A percentile compares a stretch with the other conserved stretches of the same genome.
Evolutionary conservation across 2,113 vertebrate species (phyloP).

Genomic region (Lipophrys pholis): DNA sequence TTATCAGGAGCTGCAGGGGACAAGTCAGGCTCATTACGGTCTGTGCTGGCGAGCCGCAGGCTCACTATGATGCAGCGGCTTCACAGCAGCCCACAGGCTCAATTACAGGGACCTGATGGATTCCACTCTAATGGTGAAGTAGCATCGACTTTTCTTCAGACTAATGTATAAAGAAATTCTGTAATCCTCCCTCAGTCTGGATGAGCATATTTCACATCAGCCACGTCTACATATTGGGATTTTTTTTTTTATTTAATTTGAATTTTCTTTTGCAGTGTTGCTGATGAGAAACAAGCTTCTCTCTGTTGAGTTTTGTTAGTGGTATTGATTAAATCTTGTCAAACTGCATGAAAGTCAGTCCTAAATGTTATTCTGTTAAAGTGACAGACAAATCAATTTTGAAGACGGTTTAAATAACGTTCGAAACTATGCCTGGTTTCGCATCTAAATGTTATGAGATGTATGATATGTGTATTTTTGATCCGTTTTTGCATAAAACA

Average conservation of each 20-base stretch:
- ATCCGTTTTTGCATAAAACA: no score
- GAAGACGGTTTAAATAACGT: not conserved
- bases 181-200: not conserved
- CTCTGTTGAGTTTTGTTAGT: not conserved
- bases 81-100: constrained; percentile 34
- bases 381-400: not conserved
- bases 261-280: not conserved
- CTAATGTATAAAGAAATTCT: not conserved
- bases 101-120: constrained; percentile 44
- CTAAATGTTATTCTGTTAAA: not conserved
- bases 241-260: not conserved
- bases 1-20: constrained; percentile 55
- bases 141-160: constrained; percentile 9
- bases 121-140: not conserved
- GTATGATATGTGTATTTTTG: no score
- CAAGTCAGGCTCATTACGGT: constrained; percentile 60
- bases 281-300: not conserved
- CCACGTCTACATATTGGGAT: not conserved
- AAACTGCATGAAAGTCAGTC: not conserved
- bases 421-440: no score
- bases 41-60: constrained; percentile 32
- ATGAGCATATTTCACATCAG: not conserved
- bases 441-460: no score
- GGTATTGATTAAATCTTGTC: constrained; percentile 5
- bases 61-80: constrained; percentile 22